These are phyloP conservation scores for Drosophila longiperda DNA, from an alignment of 2,888 invertebrate genomes.

Conservation along the genomic window DNA sequence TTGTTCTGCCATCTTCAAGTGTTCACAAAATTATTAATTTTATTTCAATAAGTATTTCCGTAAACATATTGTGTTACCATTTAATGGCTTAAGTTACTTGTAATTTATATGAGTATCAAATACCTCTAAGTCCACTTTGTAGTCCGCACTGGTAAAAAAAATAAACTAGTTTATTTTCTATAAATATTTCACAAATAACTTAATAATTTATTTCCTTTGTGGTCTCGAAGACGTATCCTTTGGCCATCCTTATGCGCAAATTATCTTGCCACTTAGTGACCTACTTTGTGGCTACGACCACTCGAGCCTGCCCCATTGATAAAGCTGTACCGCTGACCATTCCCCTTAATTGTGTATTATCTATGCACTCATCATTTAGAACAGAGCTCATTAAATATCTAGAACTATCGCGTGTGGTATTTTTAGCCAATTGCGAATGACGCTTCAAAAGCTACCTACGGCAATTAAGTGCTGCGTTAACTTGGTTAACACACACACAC, in stretches of 20 bases:
- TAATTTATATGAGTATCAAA: neutral
- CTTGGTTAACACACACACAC: constrained; percentile 27
- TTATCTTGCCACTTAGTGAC: constrained; percentile 27
- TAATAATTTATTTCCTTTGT: neutral
- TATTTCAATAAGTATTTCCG: neutral
- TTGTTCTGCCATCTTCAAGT: constrained; percentile 1
- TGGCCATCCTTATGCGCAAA: constrained; percentile 1
- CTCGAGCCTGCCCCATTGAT: constrained; percentile 12
- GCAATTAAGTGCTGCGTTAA: constrained; percentile 44
- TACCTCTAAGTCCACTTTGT: neutral
- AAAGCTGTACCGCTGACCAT: constrained; percentile 5
- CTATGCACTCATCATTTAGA: constrained; percentile 31
- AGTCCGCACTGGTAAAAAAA: neutral
- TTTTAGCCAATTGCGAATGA: constrained; percentile 64
- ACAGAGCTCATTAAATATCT: constrained; percentile 23
- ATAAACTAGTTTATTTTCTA: neutral
- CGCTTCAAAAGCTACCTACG: constrained; percentile 24
- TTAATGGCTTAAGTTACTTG: neutral
- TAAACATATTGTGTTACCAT: neutral
- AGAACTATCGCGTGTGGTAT: constrained; percentile 36
- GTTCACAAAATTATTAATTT: neutral
- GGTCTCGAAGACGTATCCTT: neutral
- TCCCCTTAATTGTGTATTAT: constrained; percentile 36
- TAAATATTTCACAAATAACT: neutral
- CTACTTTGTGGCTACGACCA: constrained; percentile 22